Percentiles rank a stretch among this genome's conserved stretches.
Evolutionary conservation across 2,113 vertebrate species (phyloP).

Genomic region (Crotophaga sulcirostris): DNA sequence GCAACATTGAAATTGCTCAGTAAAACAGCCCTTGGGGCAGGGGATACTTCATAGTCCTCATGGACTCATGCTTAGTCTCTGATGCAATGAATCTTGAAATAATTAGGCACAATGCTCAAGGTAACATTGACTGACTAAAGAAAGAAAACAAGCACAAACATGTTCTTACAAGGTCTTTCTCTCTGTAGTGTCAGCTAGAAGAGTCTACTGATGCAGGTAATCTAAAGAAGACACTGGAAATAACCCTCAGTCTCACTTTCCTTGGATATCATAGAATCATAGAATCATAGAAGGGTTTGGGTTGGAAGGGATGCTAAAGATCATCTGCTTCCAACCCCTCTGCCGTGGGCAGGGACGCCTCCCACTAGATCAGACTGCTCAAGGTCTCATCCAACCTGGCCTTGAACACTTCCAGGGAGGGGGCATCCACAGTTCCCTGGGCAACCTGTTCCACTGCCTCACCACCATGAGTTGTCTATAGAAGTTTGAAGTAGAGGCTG

Average conservation of each 20-base stretch:
- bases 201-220: background rate
- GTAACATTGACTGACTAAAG: background rate
- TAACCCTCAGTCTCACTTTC: background rate
- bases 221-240: background rate
- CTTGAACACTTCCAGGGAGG: no score
- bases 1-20: background rate
- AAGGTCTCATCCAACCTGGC: no score
- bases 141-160: background rate
- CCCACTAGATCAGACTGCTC: no score
- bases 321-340: no score
- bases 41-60: background rate
- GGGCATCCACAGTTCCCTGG: no score
- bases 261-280: background rate
- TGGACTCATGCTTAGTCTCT: background rate
- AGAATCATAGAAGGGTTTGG: no score
- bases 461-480: background rate
- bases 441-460: no score
- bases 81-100: background rate
- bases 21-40: background rate
- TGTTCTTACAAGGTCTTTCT: background rate
- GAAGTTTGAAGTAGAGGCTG: background rate
- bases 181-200: background rate
- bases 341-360: no score
- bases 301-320: no score
- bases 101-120: background rate